Conservation (phyloP, 1,140 invertebrate genomes). For the Anadara kagoshimensis region DNA sequence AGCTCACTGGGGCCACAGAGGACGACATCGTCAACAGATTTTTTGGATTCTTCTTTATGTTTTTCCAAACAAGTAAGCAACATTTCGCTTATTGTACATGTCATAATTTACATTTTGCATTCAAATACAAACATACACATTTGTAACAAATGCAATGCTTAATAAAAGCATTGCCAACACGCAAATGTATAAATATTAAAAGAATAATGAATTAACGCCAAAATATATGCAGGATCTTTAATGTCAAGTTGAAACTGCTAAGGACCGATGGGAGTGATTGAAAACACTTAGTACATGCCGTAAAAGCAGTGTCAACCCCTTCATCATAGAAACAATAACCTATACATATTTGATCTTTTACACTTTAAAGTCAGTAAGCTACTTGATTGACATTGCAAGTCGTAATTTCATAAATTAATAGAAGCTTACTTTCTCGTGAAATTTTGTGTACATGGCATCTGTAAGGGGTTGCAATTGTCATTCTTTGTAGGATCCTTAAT, state of each 20-base stretch:
- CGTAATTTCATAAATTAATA: too few relatives aligned
- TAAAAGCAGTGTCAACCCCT: too few relatives aligned
- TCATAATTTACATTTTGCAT: background rate
- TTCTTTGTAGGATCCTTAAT: background rate
- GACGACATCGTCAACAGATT: conserved; percentile 93
- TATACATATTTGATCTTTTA: too few relatives aligned
- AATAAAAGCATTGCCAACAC: background rate
- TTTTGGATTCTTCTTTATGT: conserved; percentile 98
- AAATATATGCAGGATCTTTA: background rate
- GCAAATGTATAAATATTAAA: background rate
- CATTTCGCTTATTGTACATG: background rate
- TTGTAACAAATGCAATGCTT: background rate
- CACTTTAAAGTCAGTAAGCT: too few relatives aligned
- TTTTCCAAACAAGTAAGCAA: conserved; percentile 88
- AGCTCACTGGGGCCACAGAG: conserved; percentile 78
- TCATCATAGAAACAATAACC: too few relatives aligned
- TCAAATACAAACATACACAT: background rate
- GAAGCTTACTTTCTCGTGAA: too few relatives aligned
- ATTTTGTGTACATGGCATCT: too few relatives aligned
- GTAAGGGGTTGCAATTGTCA: too few relatives aligned
- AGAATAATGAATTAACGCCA: background rate
- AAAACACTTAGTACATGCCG: too few relatives aligned
- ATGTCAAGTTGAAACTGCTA: background rate
- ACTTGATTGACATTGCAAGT: too few relatives aligned
- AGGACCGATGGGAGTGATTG: background rate